phyloP scores from a whole-genome alignment of 2,113 vertebrate genomes.

The Pampusana beccarii region DNA sequence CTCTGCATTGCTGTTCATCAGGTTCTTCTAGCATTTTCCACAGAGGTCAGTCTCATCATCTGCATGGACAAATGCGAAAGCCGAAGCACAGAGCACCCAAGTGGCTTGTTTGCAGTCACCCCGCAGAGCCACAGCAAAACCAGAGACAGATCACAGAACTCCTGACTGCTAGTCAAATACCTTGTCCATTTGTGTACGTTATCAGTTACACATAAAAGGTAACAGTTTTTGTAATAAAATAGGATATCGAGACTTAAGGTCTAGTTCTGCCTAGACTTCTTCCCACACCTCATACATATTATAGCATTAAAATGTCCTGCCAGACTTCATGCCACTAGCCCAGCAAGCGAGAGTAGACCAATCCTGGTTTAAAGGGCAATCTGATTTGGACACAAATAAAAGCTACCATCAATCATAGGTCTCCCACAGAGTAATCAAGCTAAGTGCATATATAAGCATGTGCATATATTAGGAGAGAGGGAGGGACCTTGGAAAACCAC shows the following conservation, averaged over 20 bases:
- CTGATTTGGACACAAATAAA: not conserved
- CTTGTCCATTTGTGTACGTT: fast-evolving
- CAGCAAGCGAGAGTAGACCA: not conserved
- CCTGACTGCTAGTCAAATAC: not conserved
- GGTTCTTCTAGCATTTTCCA: not conserved
- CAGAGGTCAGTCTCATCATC: not conserved
- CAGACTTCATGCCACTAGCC: not conserved
- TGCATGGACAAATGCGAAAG: not conserved
- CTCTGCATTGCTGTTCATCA: not conserved
- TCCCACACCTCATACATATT: not conserved
- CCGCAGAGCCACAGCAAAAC: not conserved
- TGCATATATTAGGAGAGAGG: not conserved
- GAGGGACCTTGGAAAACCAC: not conserved
- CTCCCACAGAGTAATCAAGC: not conserved
- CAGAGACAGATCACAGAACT: not conserved
- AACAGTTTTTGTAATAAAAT: not conserved
- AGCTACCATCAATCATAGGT: not conserved
- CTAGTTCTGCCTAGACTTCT: not conserved
- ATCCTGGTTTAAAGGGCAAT: not conserved
- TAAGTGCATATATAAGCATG: too few species aligned
- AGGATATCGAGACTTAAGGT: fast-evolving
- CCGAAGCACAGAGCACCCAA: not conserved
- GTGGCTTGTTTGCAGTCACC: not conserved
- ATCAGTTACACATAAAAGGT: not conserved
- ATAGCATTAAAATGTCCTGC: not conserved